A percentile compares a stretch with the other conserved stretches of the same genome.
phyloP scores from a whole-genome alignment of 2,797 vertebrate species.

The Peromyscus eremicus region DNA sequence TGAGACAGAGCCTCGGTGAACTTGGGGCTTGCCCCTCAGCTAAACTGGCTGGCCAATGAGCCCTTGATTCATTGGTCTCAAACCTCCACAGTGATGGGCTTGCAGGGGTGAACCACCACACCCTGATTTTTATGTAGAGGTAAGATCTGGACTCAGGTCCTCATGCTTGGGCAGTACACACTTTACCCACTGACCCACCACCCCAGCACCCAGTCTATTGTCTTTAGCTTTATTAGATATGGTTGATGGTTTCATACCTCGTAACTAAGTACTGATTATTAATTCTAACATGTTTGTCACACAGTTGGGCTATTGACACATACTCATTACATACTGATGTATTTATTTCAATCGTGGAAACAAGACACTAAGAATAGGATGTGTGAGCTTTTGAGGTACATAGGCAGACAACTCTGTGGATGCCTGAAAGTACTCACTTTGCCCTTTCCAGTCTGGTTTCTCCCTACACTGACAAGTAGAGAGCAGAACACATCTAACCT shows the following conservation, averaged over 20 bases:
- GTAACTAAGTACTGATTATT: background rate
- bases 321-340: background rate
- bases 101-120: no score
- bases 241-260: background rate
- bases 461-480: background rate
- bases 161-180: background rate
- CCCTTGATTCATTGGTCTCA: background rate
- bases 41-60: background rate
- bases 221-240: conserved; percentile 23
- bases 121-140: no score
- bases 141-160: background rate
- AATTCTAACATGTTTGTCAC: background rate
- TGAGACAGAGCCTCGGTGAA: background rate
- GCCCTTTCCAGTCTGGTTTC: background rate
- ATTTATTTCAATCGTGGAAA: background rate
- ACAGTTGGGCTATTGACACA: background rate
- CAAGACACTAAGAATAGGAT: background rate
- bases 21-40: background rate
- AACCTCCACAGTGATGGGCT: background rate
- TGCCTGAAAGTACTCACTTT: background rate
- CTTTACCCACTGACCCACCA: background rate
- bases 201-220: background rate
- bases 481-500: background rate
- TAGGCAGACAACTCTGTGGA: background rate
- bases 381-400: background rate